A percentile compares a stretch with the other conserved stretches of the same genome.
Evolutionary conservation across 2,888 invertebrate species (phyloP).

Genomic region (Scaptomyza tumidula): DNA sequence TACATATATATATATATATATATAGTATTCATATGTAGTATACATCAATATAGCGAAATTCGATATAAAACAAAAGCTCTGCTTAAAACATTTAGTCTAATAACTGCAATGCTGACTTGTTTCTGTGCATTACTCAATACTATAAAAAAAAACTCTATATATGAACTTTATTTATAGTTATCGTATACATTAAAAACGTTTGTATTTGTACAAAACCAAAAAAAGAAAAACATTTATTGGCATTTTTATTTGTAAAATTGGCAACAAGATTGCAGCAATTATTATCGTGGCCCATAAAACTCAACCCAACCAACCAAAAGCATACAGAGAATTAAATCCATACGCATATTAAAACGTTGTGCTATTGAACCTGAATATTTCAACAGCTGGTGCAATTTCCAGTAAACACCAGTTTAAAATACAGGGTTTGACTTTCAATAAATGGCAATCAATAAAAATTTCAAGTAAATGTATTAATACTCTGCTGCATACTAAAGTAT

Average conservation of each 20-base stretch:
- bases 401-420: neutral
- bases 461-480: neutral
- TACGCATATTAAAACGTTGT: neutral
- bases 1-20: constrained; percentile 6
- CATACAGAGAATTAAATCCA: neutral
- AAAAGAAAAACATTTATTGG: constrained; percentile 24
- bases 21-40: constrained; percentile 25
- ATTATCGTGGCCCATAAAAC: constrained; percentile 5
- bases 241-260: constrained; percentile 2
- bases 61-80: constrained; percentile 50
- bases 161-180: constrained; percentile 57
- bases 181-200: constrained; percentile 56
- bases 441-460: neutral
- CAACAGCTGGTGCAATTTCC: constrained; percentile 30
- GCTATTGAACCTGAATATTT: constrained; percentile 2
- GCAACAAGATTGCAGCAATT: constrained; percentile 10
- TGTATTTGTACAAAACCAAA: constrained; percentile 62
- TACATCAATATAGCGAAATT: constrained; percentile 69
- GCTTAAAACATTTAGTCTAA: constrained; percentile 58
- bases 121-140: constrained; percentile 75
- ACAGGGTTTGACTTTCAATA: neutral
- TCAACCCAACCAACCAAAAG: constrained; percentile 1
- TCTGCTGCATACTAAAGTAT: neutral
- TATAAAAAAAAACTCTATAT: constrained; percentile 59
- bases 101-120: constrained; percentile 69